phyloP scores from a whole-genome alignment of 2,797 vertebrate genomes.

The Falco columbarius region DNA sequence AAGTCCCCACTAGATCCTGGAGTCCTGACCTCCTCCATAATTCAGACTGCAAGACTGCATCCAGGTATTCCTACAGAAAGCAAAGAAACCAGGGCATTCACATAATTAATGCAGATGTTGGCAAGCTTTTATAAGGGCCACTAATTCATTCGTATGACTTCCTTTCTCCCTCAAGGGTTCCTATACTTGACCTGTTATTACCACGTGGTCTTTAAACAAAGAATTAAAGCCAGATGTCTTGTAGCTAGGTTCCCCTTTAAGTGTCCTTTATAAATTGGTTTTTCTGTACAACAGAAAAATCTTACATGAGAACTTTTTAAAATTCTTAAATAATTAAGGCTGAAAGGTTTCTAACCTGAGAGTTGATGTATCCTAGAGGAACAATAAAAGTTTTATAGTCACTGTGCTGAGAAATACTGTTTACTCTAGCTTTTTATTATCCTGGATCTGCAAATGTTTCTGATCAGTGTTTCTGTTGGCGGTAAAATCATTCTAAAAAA shows the following conservation, averaged over 20 bases:
- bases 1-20: neutral
- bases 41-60: neutral
- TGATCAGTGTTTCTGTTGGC: neutral
- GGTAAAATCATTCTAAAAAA: neutral
- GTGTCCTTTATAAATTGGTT: neutral
- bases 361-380: neutral
- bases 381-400: constrained; percentile 12
- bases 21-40: neutral
- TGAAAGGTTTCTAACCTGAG: neutral
- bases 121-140: constrained; percentile 17
- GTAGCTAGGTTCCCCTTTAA: constrained; percentile 4
- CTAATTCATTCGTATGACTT: constrained; percentile 47
- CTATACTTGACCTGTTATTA: constrained; percentile 48
- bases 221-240: constrained; percentile 54
- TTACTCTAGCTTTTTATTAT: constrained; percentile 14
- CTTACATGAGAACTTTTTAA: neutral
- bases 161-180: constrained; percentile 37
- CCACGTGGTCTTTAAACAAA: neutral
- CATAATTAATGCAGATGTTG: constrained; percentile 44
- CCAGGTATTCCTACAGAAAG: neutral
- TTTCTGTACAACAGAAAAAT: neutral
- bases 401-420: neutral
- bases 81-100: neutral
- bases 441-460: neutral
- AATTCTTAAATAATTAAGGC: constrained; percentile 22